These are phyloP conservation scores for Eristalis arbustorum DNA, from an alignment of 2,888 invertebrate genomes.

Conservation along the genomic window DNA sequence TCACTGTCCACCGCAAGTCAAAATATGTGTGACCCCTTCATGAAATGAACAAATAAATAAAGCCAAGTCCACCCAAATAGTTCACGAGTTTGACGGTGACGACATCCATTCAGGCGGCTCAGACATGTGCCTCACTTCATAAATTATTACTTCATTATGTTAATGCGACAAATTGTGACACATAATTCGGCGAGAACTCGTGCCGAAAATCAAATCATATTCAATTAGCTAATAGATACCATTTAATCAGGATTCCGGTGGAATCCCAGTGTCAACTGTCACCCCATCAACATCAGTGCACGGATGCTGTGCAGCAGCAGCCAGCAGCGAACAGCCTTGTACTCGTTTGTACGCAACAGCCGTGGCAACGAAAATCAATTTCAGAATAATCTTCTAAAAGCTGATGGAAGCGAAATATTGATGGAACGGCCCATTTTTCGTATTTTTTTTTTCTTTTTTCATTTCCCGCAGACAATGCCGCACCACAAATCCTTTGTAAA, in stretches of 20 bases:
- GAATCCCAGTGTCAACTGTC: not conserved
- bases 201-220: conserved; percentile 36
- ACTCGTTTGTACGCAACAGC: not conserved
- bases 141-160: conserved; percentile 19
- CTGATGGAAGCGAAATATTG: conserved; percentile 46
- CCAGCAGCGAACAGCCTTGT: no score
- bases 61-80: not conserved
- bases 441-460: not conserved
- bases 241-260: not conserved
- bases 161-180: not conserved
- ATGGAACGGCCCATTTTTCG: conserved; percentile 51
- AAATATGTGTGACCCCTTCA: conserved; percentile 34
- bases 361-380: conserved; percentile 56
- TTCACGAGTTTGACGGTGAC: not conserved
- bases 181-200: not conserved
- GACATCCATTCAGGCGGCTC: conserved; percentile 4
- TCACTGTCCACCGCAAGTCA: conserved; percentile 20
- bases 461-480: conserved; percentile 16
- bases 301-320: not conserved
- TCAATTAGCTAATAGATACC: conserved; percentile 34
- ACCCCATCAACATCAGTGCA: not conserved
- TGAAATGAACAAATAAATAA: conserved; percentile 24
- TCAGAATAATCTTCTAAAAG: conserved; percentile 40
- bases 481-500: conserved; percentile 66
- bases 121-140: conserved; percentile 25